These are phyloP conservation scores for Gephyroberyx darwinii DNA, from an alignment of 2,797 vertebrate genomes.

Conservation along the genomic window DNA sequence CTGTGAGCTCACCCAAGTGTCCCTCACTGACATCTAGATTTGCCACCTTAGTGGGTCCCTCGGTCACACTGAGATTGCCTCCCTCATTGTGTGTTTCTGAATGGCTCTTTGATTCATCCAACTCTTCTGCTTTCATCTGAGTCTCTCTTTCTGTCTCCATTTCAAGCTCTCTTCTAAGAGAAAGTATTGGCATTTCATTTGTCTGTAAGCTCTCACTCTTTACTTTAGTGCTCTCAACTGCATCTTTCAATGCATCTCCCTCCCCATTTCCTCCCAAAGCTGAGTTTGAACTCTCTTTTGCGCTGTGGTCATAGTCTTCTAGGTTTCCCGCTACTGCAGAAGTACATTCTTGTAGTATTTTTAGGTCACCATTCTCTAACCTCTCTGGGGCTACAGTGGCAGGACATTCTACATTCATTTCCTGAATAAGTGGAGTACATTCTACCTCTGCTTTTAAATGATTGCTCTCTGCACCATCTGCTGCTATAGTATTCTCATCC, in stretches of 20 bases:
- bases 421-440: slow-evolving; percentile 34
- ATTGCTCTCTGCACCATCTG: slow-evolving; percentile 2
- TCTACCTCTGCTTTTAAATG: slow-evolving; percentile 43
- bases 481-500: neutral
- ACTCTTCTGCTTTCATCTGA: slow-evolving; percentile 17
- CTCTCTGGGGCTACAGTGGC: slow-evolving; percentile 29
- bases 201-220: slow-evolving; percentile 34
- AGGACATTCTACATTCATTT: slow-evolving; percentile 59
- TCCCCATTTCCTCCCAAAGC: slow-evolving; percentile 20
- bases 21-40: slow-evolving; percentile 46
- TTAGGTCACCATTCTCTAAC: slow-evolving; percentile 55
- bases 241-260: slow-evolving; percentile 37
- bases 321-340: slow-evolving; percentile 33
- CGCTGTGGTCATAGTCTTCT: slow-evolving; percentile 24
- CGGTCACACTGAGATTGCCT: slow-evolving; percentile 20
- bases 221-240: slow-evolving; percentile 16
- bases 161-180: slow-evolving; percentile 29
- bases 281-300: slow-evolving; percentile 29
- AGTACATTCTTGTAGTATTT: slow-evolving; percentile 39
- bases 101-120: slow-evolving; percentile 41
- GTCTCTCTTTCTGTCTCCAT: slow-evolving; percentile 31
- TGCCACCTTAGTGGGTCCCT: slow-evolving; percentile 38
- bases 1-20: slow-evolving; percentile 38
- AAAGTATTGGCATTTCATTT: slow-evolving; percentile 3
- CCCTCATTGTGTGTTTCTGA: slow-evolving; percentile 40